A percentile compares a stretch with the other conserved stretches of the same genome.
phyloP scores from a whole-genome alignment of 2,113 vertebrate genomes.

The Piliocolobus tephrosceles region DNA sequence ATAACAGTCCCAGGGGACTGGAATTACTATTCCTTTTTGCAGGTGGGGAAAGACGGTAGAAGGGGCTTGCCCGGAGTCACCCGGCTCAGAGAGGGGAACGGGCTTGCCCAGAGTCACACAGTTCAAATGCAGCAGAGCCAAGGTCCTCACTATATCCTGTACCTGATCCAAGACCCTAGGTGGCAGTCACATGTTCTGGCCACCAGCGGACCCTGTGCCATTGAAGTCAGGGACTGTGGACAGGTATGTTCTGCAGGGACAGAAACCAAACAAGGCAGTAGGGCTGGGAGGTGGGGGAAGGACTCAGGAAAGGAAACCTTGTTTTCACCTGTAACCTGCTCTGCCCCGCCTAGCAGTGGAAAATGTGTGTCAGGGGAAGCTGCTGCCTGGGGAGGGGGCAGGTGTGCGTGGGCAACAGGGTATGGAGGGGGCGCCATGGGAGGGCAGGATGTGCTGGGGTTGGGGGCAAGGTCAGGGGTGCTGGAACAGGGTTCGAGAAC shows the following conservation, averaged over 20 bases:
- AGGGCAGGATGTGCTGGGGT: slow-evolving; percentile 48
- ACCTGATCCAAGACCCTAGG: background rate
- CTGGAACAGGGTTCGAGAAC: background rate
- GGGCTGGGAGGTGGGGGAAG: background rate
- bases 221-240: background rate
- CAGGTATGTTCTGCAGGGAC: background rate
- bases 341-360: slow-evolving; percentile 62
- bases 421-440: background rate
- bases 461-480: background rate
- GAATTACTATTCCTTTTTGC: background rate
- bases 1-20: background rate
- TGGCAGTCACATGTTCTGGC: background rate
- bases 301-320: slow-evolving; percentile 19
- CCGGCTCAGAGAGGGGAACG: background rate
- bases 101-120: background rate
- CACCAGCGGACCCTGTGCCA: background rate
- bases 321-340: slow-evolving; percentile 75
- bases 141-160: background rate
- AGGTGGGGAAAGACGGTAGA: too few species aligned
- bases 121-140: background rate
- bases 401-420: slow-evolving; percentile 61
- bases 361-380: slow-evolving; percentile 80
- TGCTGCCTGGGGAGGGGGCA: slow-evolving; percentile 31
- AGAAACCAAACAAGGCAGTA: background rate
- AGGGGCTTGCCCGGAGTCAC: background rate